Evolutionary conservation across 2,888 invertebrate genomes (phyloP).

Genomic region (Athetis lepigone): DNA sequence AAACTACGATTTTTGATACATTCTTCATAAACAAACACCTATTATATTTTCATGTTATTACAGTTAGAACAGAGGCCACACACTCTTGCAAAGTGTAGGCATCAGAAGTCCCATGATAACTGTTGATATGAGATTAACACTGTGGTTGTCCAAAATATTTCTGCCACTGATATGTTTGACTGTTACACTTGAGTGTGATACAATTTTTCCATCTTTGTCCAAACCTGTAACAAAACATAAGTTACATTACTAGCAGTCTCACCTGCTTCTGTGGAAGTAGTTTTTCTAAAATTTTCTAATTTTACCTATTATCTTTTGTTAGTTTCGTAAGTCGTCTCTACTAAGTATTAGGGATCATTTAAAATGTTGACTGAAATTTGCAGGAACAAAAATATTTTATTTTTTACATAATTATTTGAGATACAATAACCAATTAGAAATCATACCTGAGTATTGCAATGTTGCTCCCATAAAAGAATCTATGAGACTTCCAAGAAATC

Average conservation of each 20-base stretch:
- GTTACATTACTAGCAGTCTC: background rate
- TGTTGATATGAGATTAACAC: constrained; percentile 96
- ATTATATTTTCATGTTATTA: constrained; percentile 5
- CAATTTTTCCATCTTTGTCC: constrained; percentile 92
- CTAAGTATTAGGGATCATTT: no score
- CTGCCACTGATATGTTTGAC: constrained; percentile 94
- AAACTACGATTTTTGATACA: constrained; percentile 17
- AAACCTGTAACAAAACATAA: constrained; percentile 89
- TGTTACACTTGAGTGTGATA: constrained; percentile 92
- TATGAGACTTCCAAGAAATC: constrained; percentile 94
- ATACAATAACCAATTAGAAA: background rate
- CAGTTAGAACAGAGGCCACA: constrained; percentile 76
- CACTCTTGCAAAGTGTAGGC: constrained; percentile 90
- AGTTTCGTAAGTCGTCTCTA: no score
- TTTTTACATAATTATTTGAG: no score
- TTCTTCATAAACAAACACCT: constrained; percentile 18
- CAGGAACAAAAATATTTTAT: no score
- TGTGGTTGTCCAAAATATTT: constrained; percentile 95
- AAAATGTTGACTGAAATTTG: no score
- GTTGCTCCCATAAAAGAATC: constrained; percentile 96
- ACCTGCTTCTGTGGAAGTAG: no score
- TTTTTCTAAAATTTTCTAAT: no score
- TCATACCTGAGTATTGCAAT: constrained; percentile 95
- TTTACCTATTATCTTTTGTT: no score
- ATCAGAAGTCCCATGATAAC: constrained; percentile 93